Evolutionary conservation across 2,888 invertebrate species (phyloP), one percentile per base, ranked within the genome.

Genomic region (Isotomurus palustris): DNA sequence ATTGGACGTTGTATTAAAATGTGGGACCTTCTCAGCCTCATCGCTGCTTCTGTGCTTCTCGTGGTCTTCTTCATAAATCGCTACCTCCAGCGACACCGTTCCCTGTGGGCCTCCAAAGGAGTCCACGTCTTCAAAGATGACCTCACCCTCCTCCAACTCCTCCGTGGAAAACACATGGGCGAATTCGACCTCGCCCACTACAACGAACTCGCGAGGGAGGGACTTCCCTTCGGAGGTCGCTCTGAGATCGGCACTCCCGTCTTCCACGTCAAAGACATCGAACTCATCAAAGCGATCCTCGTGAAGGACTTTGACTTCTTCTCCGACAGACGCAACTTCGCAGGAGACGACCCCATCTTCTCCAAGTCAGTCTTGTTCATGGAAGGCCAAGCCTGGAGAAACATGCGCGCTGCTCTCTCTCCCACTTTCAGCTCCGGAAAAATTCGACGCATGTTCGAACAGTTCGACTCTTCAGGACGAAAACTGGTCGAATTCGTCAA

Each of bases 401-500:
- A 38, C 14, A 45, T 59, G 40, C 1, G 59, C 25, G 21, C 32
- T 3, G 28, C 45, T 2, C 14, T 62, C 6, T 58, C 52, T 14
- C 61, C 61, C 6, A 43, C 48, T 2, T 62, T 62, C 22, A 62
- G 48, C 12, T 54, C 61, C 1, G 58, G 55, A 21, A 62, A 53
- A 54, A 58, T 58, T 28, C 24, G 43, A 28, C 24, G 48, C 43
- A 62, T 58, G 61, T 47, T 47, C 32, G 32, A 32, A 8, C 32
- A 32, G 32, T 32, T 32, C 32, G 32, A 32, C 8, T 10, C 8
- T 8, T 32, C 32, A 32, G 32, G 32, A 32, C 32, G 14, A 14
- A 32, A 14, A 14, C 32, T 32, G 32, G 14, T 10, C 8, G 14
- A 32, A 32, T 32, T 10, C 14, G 32, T 32, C 32, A 8, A 32